A percentile compares a stretch with the other conserved stretches of the same genome.
Conservation (phyloP, 1,140 invertebrate species). For the Meloidogyne floridensis region DNA sequence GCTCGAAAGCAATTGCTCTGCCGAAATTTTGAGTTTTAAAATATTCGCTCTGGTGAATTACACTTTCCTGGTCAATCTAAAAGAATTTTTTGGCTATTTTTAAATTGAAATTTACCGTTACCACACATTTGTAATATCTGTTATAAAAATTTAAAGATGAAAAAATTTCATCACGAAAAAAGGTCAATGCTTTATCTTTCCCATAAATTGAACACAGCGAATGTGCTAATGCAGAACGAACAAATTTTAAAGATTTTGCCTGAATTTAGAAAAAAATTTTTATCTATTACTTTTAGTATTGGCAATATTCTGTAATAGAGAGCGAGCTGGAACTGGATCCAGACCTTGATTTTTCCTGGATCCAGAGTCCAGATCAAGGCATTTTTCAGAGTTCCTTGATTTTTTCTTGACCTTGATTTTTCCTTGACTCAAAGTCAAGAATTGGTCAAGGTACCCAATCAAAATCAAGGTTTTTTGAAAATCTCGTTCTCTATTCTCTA, state of each 20-base stretch:
- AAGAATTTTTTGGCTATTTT: background rate
- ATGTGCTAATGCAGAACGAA: background rate
- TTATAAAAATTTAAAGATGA: background rate
- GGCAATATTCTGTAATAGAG: too few relatives aligned
- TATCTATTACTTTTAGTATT: background rate
- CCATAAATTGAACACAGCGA: background rate
- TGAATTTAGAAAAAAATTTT: background rate
- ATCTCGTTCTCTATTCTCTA: too few relatives aligned
- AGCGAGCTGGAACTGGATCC: too few relatives aligned
- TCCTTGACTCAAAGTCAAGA: too few relatives aligned
- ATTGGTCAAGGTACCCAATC: too few relatives aligned
- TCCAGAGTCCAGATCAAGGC: too few relatives aligned
- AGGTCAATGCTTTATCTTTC: background rate
- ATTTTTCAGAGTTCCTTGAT: too few relatives aligned
- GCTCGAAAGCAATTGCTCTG: background rate
- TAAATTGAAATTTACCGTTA: background rate
- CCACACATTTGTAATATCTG: background rate
- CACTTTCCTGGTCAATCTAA: constrained; percentile 1
- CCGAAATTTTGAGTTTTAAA: background rate
- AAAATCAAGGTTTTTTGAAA: too few relatives aligned
- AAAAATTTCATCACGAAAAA: background rate
- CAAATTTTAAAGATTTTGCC: background rate
- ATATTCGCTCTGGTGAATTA: background rate
- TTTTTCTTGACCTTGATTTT: too few relatives aligned
- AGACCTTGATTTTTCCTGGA: too few relatives aligned